phyloP scores from a whole-genome alignment of 92 coral and sea anemone genomes.

The Zoanthus sansibaricus region DNA sequence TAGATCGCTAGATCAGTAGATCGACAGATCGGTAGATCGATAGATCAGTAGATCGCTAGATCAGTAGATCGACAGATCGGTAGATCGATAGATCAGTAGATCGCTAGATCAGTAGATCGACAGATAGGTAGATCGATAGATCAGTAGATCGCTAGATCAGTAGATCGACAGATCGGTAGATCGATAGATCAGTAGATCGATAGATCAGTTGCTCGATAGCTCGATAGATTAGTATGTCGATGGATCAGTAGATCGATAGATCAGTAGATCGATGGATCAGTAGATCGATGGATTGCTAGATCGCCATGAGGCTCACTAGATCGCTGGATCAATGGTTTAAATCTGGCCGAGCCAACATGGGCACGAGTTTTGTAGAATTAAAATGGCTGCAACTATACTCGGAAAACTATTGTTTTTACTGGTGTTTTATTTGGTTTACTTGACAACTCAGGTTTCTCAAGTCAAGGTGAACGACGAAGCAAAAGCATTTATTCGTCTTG shows the following conservation, averaged over 20 bases:
- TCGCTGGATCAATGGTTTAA: background rate
- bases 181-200: too few relatives aligned
- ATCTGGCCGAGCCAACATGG: constrained; percentile 16
- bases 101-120: too few relatives aligned
- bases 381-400: background rate
- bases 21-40: too few relatives aligned
- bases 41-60: too few relatives aligned
- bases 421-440: constrained; percentile 7
- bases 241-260: background rate
- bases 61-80: too few relatives aligned
- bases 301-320: constrained; percentile 7
- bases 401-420: background rate
- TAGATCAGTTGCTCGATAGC: too few relatives aligned
- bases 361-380: constrained; percentile 14
- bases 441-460: background rate
- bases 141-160: too few relatives aligned
- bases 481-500: constrained; percentile 37
- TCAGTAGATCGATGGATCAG: background rate
- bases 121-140: too few relatives aligned
- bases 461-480: constrained; percentile 8
- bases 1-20: too few relatives aligned
- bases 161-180: too few relatives aligned
- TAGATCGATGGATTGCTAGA: background rate
- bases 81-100: too few relatives aligned
- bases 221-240: too few relatives aligned